Evolutionary conservation across 2,888 invertebrate genomes (phyloP).

Genomic region (Lymantria dispar): DNA sequence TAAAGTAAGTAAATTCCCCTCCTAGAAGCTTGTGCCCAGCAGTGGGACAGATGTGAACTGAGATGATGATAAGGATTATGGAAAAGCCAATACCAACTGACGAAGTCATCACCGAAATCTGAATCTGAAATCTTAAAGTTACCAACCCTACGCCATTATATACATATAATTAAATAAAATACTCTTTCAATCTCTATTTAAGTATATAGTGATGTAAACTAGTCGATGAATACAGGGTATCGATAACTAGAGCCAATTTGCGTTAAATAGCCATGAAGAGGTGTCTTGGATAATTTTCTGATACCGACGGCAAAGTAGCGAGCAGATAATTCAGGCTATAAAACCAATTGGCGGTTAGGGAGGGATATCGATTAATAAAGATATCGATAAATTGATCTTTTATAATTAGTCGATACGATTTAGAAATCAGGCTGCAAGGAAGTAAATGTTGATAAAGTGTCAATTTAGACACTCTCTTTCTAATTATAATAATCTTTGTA

Average conservation of each 20-base stretch:
- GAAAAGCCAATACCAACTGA: too few species aligned
- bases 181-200: conserved; percentile 2
- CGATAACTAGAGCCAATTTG: conserved; percentile 55
- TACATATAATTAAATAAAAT: too few species aligned
- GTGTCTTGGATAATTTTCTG: conserved; percentile 63
- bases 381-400: conserved; percentile 30
- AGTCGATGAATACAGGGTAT: conserved; percentile 46
- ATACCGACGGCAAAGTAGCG: conserved; percentile 33
- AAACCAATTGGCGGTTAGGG: conserved; percentile 45
- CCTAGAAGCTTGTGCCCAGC: too few species aligned
- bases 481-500: conserved; percentile 4
- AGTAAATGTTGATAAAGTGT: neutral
- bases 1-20: too few species aligned
- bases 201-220: conserved; percentile 28
- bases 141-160: too few species aligned
- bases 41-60: too few species aligned
- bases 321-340: conserved; percentile 41
- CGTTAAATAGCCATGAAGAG: conserved; percentile 65
- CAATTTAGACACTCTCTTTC: conserved; percentile 1
- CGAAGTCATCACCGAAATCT: too few species aligned
- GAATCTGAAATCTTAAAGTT: too few species aligned
- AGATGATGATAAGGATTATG: too few species aligned
- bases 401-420: conserved; percentile 6
- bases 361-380: conserved; percentile 21
- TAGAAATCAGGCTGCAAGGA: conserved; percentile 17